Conservation (phyloP, 37 sponge, comb jelly and placozoan genomes). For the Mnemiopsis leidyi region DNA sequence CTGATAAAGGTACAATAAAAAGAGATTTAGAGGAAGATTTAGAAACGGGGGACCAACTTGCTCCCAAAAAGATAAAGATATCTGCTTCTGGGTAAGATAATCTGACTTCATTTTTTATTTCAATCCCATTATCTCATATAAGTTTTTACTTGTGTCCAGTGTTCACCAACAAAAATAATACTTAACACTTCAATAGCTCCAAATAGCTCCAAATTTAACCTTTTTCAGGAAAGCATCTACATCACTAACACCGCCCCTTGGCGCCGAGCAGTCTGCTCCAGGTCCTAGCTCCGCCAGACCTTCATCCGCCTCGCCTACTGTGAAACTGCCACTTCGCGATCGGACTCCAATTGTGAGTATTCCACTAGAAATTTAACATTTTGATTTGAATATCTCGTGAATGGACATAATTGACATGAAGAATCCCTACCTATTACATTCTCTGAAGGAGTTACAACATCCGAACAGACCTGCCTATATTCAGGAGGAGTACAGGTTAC, state of each 20-base stretch:
- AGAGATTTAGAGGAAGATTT: background rate
- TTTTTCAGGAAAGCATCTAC: no score
- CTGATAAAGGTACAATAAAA: background rate
- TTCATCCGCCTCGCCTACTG: background rate
- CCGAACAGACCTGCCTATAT: background rate
- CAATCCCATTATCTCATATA: no score
- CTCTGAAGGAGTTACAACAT: no score
- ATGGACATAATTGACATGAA: no score
- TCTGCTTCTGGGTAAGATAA: background rate
- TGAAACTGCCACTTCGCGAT: background rate
- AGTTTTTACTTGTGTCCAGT: no score
- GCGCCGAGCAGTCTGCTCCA: background rate
- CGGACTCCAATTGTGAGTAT: background rate
- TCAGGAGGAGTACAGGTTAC: slow-evolving; percentile 51
- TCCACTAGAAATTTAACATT: no score
- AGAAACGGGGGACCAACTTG: background rate
- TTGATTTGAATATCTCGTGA: no score
- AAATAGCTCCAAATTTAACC: no score
- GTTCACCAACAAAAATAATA: no score
- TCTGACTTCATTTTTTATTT: no score
- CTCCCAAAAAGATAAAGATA: background rate
- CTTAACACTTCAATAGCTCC: no score
- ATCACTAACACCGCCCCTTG: background rate
- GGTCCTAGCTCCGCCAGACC: background rate
- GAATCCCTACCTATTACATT: no score